Evolutionary conservation across 2,888 invertebrate genomes (phyloP).

Genomic region (Maniola hyperantus): DNA sequence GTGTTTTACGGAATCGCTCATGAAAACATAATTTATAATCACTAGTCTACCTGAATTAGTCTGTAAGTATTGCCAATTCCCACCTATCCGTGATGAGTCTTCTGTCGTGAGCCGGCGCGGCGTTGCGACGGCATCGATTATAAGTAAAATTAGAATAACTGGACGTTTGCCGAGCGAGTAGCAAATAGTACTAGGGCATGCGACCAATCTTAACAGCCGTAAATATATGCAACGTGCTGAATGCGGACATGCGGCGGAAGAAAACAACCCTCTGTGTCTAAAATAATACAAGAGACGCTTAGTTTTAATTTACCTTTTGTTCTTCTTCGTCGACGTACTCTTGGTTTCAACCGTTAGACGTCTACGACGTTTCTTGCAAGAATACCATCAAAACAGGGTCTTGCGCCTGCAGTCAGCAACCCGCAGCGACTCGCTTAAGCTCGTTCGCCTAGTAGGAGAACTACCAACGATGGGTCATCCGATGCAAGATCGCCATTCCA

Average conservation of each 20-base stretch:
- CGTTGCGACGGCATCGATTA: slow-evolving; percentile 78
- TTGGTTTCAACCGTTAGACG: neutral
- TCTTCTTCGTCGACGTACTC: neutral
- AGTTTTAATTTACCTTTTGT: neutral
- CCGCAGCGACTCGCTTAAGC: neutral
- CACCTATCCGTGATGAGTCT: slow-evolving; percentile 66
- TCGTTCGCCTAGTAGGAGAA: neutral
- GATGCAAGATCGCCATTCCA: neutral
- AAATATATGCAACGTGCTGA: slow-evolving; percentile 71
- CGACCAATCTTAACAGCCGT: slow-evolving; percentile 77
- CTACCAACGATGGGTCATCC: neutral
- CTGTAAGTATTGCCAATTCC: slow-evolving; percentile 45
- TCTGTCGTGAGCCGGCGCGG: slow-evolving; percentile 67
- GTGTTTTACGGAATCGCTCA: too few species aligned
- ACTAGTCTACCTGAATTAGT: slow-evolving; percentile 19
- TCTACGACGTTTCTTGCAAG: neutral
- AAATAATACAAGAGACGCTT: slow-evolving; percentile 8
- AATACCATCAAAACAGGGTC: too few species aligned
- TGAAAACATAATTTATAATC: too few species aligned
- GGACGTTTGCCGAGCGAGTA: slow-evolving; percentile 76
- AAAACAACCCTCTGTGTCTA: slow-evolving; percentile 48
- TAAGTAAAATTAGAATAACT: slow-evolving; percentile 82
- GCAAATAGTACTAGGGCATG: slow-evolving; percentile 82
- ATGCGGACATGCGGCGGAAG: slow-evolving; percentile 66
- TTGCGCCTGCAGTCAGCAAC: neutral